Evolutionary conservation across 2,797 vertebrate genomes (phyloP).

Genomic region (Enteromius anoplus): DNA sequence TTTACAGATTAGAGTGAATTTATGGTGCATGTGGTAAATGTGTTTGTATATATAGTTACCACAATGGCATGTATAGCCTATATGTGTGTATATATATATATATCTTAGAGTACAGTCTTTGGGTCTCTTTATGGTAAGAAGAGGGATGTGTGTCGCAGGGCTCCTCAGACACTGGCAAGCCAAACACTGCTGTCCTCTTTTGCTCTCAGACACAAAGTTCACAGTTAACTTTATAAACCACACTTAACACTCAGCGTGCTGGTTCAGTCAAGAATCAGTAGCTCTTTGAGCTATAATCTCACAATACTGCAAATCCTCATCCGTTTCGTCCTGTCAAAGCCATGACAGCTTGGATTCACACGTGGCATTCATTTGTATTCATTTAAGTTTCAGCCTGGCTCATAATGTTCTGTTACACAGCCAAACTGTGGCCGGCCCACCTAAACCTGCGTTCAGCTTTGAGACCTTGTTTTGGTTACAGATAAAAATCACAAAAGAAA

Average conservation of each 20-base stretch:
- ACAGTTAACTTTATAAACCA: slow-evolving; percentile 4
- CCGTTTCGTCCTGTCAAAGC: slow-evolving; percentile 16
- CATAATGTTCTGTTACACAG: slow-evolving; percentile 29
- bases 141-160: neutral
- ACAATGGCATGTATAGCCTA: neutral
- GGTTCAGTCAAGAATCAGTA: slow-evolving; percentile 30
- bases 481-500: slow-evolving; percentile 57
- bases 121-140: neutral
- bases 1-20: neutral
- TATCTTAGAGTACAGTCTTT: neutral
- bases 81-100: neutral
- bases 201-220: neutral
- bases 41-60: neutral
- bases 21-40: slow-evolving; percentile 9
- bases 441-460: slow-evolving; percentile 11
- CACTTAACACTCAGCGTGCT: neutral
- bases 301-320: neutral
- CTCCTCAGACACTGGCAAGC: neutral
- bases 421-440: neutral
- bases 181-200: neutral
- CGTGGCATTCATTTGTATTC: slow-evolving; percentile 8
- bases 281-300: slow-evolving; percentile 19
- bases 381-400: slow-evolving; percentile 27
- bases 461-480: slow-evolving; percentile 57
- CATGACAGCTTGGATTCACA: slow-evolving; percentile 26